Evolutionary conservation across 2,113 vertebrate genomes (phyloP).

Genomic region (Pterocles burchelli): DNA sequence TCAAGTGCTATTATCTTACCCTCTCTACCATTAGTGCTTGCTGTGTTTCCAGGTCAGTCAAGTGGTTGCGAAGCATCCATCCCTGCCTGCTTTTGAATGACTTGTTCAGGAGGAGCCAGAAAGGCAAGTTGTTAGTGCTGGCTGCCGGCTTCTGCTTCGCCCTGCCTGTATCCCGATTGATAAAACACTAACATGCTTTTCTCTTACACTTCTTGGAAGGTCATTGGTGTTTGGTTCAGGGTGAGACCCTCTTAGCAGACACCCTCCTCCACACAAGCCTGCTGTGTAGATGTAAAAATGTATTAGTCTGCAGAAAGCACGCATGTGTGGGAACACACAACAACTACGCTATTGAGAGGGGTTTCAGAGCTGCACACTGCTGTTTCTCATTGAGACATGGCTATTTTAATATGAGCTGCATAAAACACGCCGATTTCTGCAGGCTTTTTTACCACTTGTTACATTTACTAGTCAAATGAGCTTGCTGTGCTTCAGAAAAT

Average conservation of each 20-base stretch:
- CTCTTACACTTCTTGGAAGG: neutral
- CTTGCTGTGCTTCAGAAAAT: constrained; percentile 35
- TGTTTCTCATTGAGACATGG: neutral
- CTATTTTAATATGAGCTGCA: neutral
- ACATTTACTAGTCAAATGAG: neutral
- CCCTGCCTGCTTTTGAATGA: constrained; percentile 34
- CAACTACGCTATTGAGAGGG: constrained; percentile 34
- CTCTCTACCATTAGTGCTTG: constrained; percentile 63
- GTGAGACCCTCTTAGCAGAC: neutral
- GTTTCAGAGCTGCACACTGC: neutral
- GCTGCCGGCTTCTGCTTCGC: neutral
- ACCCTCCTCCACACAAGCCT: neutral
- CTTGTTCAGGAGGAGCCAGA: constrained; percentile 41
- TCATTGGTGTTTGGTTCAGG: neutral
- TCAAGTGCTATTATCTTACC: constrained; percentile 63
- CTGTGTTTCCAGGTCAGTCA: constrained; percentile 61
- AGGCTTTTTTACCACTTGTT: neutral
- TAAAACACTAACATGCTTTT: neutral
- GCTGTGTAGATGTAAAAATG: constrained; percentile 35
- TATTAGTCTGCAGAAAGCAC: constrained; percentile 28
- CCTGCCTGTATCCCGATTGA: neutral
- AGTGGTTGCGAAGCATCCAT: constrained; percentile 66
- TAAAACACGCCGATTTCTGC: neutral
- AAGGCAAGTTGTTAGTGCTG: neutral
- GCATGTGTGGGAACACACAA: constrained; percentile 57